phyloP scores from a whole-genome alignment of 37 sponge, comb jelly and placozoan species.

The Halisarca cf. caerulea region DNA sequence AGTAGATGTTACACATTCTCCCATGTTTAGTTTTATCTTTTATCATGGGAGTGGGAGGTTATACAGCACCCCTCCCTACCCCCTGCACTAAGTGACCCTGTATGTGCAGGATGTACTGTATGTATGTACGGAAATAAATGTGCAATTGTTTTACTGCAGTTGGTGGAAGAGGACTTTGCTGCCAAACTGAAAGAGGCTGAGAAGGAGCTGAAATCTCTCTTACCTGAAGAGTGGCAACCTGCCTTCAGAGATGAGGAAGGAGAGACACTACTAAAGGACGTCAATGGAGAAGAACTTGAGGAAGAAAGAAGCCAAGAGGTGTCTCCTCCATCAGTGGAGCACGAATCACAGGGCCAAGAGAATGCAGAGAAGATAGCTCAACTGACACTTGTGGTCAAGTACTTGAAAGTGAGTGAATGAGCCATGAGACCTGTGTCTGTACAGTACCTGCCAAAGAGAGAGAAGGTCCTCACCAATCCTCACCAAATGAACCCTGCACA shows the following conservation, averaged over 20 bases:
- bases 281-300: constrained; percentile 32
- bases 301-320: background rate
- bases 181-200: constrained; percentile 40
- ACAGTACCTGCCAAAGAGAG: background rate
- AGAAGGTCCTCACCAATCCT: too few relatives aligned
- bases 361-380: constrained; percentile 33
- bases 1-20: too few relatives aligned
- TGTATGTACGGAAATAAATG: background rate
- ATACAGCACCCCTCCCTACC: too few relatives aligned
- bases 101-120: background rate
- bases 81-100: background rate
- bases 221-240: constrained; percentile 27
- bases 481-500: background rate
- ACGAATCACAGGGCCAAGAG: constrained; percentile 2
- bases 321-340: background rate
- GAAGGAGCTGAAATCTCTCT: constrained; percentile 31
- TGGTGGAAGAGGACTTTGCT: constrained; percentile 37
- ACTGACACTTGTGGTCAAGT: constrained; percentile 51
- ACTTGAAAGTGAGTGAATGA: constrained; percentile 39
- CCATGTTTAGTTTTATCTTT: too few relatives aligned
- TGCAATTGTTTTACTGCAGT: constrained; percentile 16
- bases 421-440: background rate
- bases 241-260: background rate
- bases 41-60: too few relatives aligned
- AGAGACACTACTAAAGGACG: background rate